Evolutionary conservation across 2,797 vertebrate genomes (phyloP), one percentile per base, ranked within the genome.

Genomic region (Tarsius wallacei): DNA sequence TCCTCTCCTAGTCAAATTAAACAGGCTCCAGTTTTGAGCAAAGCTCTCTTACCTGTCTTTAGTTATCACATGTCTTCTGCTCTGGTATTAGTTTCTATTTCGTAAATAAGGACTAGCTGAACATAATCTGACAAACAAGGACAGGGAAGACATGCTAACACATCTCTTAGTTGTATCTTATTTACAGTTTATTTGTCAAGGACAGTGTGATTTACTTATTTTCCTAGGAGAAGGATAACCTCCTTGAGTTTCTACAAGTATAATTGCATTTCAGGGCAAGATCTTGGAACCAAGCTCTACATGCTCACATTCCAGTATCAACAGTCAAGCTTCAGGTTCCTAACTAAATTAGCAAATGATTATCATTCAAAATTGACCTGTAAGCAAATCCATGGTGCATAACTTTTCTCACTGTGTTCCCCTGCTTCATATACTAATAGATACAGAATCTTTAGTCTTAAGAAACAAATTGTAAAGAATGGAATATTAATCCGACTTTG

Each of bases 241-340:
- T 55, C 49, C 78, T 64, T 33, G 61, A 90, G 36, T 77, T 87
- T 78, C 71, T 57, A 7, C 57, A 53, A 66, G 61, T 77, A 36
- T 84, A 94, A 84, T 63, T 95, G 59, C 47, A 82, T 95, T 87
- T 92, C 51, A 80, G 84, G 53, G 70, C 71, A 59, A 91, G 42
- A 61, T 80, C 83, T 73, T 71, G 55, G 47, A 82, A 73, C 68
- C 68, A 86, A 63, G 42, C 36, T 66, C 36, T 66, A 63, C 47
- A 64, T 64, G n/a, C 51, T 94, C n/a, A 36, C 42, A 53, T 66
- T 90, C 84, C 90, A 66, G 7, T 31, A 55, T 86, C 33, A 36
- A 19, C 28, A 91, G 49, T 85, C 53, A 71, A 94, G n/a, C 55
- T 78, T 21, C 33, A 42, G 57, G 57, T 26, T 87, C 70, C 83